Evolutionary conservation across 1,140 invertebrate species (phyloP).

Genomic region (Lethocerus indicus): DNA sequence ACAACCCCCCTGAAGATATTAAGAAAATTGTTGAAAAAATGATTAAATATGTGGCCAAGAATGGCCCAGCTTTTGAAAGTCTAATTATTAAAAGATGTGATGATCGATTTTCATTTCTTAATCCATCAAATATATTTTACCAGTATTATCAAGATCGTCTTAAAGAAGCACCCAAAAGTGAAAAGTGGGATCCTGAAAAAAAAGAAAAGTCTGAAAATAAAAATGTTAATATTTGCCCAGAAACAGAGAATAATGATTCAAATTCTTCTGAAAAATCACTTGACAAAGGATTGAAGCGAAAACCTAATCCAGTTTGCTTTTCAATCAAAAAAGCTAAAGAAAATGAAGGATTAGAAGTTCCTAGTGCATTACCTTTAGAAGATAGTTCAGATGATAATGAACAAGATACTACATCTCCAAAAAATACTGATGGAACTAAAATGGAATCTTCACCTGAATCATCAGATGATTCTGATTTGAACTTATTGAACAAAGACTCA

Average conservation of each 20-base stretch:
- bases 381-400: slow-evolving; percentile 46
- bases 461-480: slow-evolving; percentile 3
- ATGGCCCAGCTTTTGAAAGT: slow-evolving; percentile 81
- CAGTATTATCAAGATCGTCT: slow-evolving; percentile 21
- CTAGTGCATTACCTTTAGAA: slow-evolving; percentile 31
- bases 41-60: slow-evolving; percentile 86
- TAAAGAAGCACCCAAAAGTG: slow-evolving; percentile 28
- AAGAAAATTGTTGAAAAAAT: slow-evolving; percentile 88
- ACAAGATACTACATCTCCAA: slow-evolving; percentile 18
- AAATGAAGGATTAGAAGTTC: slow-evolving; percentile 32
- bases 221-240: no score
- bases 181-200: slow-evolving; percentile 17
- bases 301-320: slow-evolving; percentile 50
- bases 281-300: slow-evolving; percentile 11
- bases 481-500: slow-evolving; percentile 15
- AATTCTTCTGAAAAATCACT: no score
- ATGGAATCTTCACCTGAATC: background rate
- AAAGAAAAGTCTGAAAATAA: no score
- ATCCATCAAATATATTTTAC: slow-evolving; percentile 4
- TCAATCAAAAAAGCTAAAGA: slow-evolving; percentile 67
- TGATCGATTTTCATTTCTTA: slow-evolving; percentile 8
- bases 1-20: slow-evolving; percentile 63
- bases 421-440: slow-evolving; percentile 6
- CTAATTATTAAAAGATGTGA: slow-evolving; percentile 65
- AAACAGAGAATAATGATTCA: slow-evolving; percentile 8